Conservation (phyloP, 2,888 invertebrate species). For the Xanthia icteritia region DNA sequence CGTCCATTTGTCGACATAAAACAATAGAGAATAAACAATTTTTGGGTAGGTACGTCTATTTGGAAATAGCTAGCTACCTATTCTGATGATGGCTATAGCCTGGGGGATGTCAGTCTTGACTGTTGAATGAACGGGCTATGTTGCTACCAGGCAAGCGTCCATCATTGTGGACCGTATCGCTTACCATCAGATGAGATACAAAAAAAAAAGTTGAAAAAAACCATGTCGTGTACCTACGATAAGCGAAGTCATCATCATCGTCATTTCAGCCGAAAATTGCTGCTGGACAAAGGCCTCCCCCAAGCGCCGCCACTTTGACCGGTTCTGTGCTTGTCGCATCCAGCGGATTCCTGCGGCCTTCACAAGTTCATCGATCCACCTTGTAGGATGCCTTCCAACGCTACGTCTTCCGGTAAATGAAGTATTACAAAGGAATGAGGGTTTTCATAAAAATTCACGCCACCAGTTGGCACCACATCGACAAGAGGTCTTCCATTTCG, state of each 20-base stretch:
- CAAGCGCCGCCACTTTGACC: not conserved
- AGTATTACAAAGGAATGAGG: not conserved
- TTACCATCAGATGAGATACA: not conserved
- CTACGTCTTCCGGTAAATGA: not conserved
- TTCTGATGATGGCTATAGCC: not conserved
- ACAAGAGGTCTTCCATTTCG: no score
- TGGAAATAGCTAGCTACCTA: not conserved
- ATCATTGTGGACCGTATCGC: not conserved
- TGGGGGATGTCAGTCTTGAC: not conserved
- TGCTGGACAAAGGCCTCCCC: not conserved
- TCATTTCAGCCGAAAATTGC: not conserved
- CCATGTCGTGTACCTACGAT: not conserved
- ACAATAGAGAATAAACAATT: not conserved
- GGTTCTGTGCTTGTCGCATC: not conserved
- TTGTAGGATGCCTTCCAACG: not conserved
- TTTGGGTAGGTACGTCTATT: not conserved
- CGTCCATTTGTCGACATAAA: conserved; percentile 8
- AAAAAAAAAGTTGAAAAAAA: no score
- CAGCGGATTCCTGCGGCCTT: not conserved
- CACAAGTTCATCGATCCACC: not conserved
- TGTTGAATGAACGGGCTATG: not conserved
- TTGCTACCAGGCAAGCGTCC: not conserved
- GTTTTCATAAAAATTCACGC: no score
- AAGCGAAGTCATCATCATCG: not conserved
- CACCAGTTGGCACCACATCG: no score